These are phyloP conservation scores for Bombus confusus DNA, from an alignment of 1,140 invertebrate genomes.

Conservation along the genomic window DNA sequence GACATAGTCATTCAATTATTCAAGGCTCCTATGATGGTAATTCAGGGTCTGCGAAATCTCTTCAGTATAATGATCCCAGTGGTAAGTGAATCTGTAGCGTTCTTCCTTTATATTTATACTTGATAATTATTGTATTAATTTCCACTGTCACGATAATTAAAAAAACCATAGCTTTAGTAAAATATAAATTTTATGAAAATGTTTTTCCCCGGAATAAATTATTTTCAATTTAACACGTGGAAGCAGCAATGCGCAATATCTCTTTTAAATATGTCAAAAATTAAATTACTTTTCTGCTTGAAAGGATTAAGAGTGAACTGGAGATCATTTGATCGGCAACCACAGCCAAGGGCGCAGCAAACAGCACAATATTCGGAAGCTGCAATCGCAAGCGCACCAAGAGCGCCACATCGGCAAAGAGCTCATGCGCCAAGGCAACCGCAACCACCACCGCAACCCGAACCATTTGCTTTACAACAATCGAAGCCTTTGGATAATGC, in stretches of 20 bases:
- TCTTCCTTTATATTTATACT: not conserved
- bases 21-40: conserved; percentile 70
- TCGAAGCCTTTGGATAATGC: conserved; percentile 71
- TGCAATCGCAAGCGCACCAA: conserved; percentile 39
- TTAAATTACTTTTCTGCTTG: not conserved
- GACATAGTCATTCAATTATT: conserved; percentile 60
- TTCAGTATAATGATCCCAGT: conserved; percentile 78
- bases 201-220: no score
- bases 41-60: conserved; percentile 59
- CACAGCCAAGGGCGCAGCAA: conserved; percentile 50
- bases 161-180: not conserved
- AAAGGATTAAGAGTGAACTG: conserved; percentile 78
- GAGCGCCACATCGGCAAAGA: conserved; percentile 77
- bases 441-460: conserved; percentile 43
- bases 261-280: not conserved
- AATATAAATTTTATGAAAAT: no score
- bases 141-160: not conserved
- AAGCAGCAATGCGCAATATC: not conserved
- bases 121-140: not conserved
- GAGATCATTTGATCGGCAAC: conserved; percentile 73
- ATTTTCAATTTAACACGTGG: no score
- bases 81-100: conserved; percentile 58
- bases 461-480: conserved; percentile 66
- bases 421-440: conserved; percentile 64
- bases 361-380: conserved; percentile 53